These are phyloP conservation scores for Caenorhabditis remanei DNA, from an alignment of 1,140 invertebrate genomes.

Conservation along the genomic window DNA sequence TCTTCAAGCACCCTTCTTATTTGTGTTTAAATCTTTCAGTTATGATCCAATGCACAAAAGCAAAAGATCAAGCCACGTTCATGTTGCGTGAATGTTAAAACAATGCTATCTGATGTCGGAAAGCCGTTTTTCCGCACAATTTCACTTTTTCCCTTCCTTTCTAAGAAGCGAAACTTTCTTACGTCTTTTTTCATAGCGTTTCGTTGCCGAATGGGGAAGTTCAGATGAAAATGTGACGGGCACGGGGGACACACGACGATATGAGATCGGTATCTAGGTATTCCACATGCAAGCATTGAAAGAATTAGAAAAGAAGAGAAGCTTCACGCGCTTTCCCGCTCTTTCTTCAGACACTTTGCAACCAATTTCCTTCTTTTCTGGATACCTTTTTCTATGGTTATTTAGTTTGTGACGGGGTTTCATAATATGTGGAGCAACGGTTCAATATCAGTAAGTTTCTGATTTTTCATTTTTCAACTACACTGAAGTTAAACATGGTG, in stretches of 20 bases:
- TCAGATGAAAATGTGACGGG: conserved; percentile 3
- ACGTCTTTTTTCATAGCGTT: background rate
- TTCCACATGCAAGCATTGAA: background rate
- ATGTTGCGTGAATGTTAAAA: background rate
- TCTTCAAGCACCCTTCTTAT: too few relatives aligned
- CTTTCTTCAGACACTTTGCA: background rate
- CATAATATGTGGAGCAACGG: too few relatives aligned
- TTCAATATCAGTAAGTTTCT: too few relatives aligned
- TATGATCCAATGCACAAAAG: background rate
- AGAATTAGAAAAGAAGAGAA: background rate
- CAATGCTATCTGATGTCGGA: background rate
- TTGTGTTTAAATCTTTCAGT: background rate
- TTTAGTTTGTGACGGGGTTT: too few relatives aligned
- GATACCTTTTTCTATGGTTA: background rate
- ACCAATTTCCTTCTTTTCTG: too few relatives aligned
- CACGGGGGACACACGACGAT: background rate
- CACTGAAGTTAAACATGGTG: too few relatives aligned
- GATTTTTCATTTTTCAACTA: too few relatives aligned
- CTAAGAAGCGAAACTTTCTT: background rate
- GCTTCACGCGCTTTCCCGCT: background rate
- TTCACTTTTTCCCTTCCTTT: background rate
- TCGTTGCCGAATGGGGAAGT: conserved; percentile 30
- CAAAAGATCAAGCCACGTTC: background rate
- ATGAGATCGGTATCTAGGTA: background rate
- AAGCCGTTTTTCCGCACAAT: conserved; percentile 2